Evolutionary conservation across 2,797 vertebrate species (phyloP).

Genomic region (Kryptolebias ocellatus): DNA sequence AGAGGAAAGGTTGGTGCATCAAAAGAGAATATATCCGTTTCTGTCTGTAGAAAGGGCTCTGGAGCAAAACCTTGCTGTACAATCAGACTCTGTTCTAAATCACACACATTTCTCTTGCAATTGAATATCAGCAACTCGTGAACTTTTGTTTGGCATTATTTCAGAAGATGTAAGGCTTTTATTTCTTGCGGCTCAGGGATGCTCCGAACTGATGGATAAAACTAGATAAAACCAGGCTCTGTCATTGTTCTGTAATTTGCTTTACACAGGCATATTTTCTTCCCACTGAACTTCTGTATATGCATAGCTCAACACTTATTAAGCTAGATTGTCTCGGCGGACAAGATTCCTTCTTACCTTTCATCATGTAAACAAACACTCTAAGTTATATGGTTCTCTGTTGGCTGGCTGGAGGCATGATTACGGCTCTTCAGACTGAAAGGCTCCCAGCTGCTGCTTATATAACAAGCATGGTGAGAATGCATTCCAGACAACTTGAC

Average conservation of each 20-base stretch:
- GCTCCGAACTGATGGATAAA: not conserved
- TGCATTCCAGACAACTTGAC: constrained; percentile 59
- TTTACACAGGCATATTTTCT: constrained; percentile 32
- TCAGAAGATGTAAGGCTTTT: not conserved
- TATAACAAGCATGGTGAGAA: constrained; percentile 60
- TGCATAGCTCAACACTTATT: constrained; percentile 44
- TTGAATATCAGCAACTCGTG: constrained; percentile 5
- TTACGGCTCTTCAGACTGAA: constrained; percentile 53
- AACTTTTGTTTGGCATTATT: not conserved
- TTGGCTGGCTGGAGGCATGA: constrained; percentile 46
- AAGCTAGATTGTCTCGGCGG: constrained; percentile 33
- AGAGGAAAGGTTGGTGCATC: constrained; percentile 5
- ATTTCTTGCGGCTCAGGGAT: not conserved
- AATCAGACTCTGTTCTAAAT: not conserved
- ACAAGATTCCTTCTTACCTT: constrained; percentile 42
- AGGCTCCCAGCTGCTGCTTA: constrained; percentile 64
- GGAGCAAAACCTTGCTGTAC: constrained; percentile 23
- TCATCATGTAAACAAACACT: constrained; percentile 53
- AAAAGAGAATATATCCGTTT: constrained; percentile 40
- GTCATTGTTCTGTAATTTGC: constrained; percentile 26
- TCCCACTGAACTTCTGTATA: constrained; percentile 26
- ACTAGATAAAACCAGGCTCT: not conserved
- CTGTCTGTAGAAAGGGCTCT: constrained; percentile 36
- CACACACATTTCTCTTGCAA: constrained; percentile 4
- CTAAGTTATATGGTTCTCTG: constrained; percentile 50